Evolutionary conservation across 1,140 invertebrate species (phyloP), one percentile per base, ranked within the genome.

Genomic region (Conus betulinus): DNA sequence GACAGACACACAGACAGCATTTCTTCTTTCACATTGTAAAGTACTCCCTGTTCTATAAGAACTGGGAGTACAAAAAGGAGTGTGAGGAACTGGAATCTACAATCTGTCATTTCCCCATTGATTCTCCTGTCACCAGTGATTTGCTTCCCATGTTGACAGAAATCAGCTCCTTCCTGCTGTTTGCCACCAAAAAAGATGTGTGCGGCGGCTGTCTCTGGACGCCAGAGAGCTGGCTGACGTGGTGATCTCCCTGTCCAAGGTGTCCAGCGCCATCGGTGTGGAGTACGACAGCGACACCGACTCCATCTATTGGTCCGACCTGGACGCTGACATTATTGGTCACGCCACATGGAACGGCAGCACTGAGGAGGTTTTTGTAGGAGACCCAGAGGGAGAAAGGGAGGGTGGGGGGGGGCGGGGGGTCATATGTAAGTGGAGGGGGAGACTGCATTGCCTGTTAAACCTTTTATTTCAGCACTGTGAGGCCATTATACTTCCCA

Each of bases 291-390:
- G 98, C 94, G 94, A 96, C 10, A 96, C 96, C 91, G 98, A 98
- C 57, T 96, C 96, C 89, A 96, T 98, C 71, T 99, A 98, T 94
- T 98, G 98, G 97, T 98, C 98, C 90, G 98, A 99, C 95, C 97
- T 99, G 25, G 97, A 96, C 1, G 96, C 97, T 87, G 97, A 97
- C 90, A 96, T 96, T 17, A 98, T 99, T 82, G 97, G 97, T 89
- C 96, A 97, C 89, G 96, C 97, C 15, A 96, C 96, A 10, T 98
- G 97, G 94, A 97, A 98, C 95, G 98, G 98, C 76, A 96, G 96
- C 23, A 95, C 96, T 84, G 96, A 96, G 88, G 95, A 96, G 93
- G 95, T 96, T 78, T 53, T 60, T 39, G 39, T 39, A 39, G 39
- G 39, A n/a, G 39, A 39, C 39, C 39, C 39, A 39, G 39, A 39